A percentile compares a stretch with the other conserved stretches of the same genome.
Evolutionary conservation across 2,113 vertebrate genomes (phyloP).

Genomic region (Oreotrochilus melanogaster): DNA sequence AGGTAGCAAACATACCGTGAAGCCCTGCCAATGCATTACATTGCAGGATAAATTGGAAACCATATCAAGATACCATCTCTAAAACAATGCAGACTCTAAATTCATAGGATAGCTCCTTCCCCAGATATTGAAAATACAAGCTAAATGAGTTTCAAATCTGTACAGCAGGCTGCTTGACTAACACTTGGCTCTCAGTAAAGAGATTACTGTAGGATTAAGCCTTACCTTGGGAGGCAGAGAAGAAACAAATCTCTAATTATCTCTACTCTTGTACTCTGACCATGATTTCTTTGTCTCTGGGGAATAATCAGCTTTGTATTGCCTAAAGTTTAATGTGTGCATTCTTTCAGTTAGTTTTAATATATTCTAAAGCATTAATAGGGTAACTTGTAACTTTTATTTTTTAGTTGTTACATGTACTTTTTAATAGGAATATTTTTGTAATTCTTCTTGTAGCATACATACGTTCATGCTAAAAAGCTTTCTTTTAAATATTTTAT

Average conservation of each 20-base stretch:
- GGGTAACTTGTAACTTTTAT: constrained; percentile 3
- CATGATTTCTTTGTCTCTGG: constrained; percentile 39
- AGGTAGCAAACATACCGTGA: background rate
- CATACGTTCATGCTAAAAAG: background rate
- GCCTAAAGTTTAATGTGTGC: constrained; percentile 6
- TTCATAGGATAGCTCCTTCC: background rate
- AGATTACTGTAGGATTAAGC: constrained; percentile 62
- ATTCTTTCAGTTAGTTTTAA: constrained; percentile 5
- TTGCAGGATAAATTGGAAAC: background rate
- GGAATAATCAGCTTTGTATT: constrained; percentile 50
- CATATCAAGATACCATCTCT: background rate
- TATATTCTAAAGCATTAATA: constrained; percentile 6
- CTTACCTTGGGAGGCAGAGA: constrained; percentile 42
- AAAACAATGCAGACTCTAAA: background rate
- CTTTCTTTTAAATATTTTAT: background rate
- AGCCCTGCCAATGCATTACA: background rate
- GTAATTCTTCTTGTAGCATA: background rate
- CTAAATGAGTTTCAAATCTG: background rate
- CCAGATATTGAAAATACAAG: background rate
- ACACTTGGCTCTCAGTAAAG: constrained; percentile 31
- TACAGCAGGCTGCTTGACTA: constrained; percentile 31
- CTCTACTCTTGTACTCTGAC: constrained; percentile 1
- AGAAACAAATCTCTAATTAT: constrained; percentile 68
- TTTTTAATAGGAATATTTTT: background rate
- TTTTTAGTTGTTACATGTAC: background rate